Evolutionary conservation across 2,888 invertebrate species (phyloP).

Genomic region (Erebia ligea): DNA sequence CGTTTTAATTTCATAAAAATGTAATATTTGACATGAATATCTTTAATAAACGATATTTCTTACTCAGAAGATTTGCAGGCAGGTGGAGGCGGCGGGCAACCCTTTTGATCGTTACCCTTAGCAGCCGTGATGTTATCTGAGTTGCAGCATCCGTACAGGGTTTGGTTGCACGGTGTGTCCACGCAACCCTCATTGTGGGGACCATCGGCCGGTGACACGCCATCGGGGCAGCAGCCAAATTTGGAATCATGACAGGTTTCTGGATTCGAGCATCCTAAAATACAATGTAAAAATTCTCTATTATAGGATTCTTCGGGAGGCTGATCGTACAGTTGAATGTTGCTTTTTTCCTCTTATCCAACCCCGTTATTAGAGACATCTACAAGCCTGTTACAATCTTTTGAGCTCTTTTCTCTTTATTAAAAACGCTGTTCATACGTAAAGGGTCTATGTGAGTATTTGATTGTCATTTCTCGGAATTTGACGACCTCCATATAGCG

Average conservation of each 20-base stretch:
- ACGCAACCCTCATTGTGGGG: constrained; percentile 90
- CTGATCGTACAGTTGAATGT: no score
- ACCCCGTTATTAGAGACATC: no score
- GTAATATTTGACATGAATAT: no score
- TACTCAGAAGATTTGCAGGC: constrained; percentile 83
- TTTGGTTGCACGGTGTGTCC: constrained; percentile 87
- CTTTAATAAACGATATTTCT: constrained; percentile 36
- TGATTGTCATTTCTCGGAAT: no score
- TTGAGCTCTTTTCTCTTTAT: no score
- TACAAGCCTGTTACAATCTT: no score
- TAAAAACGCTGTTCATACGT: no score
- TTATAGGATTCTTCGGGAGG: background rate
- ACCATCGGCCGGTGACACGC: constrained; percentile 89
- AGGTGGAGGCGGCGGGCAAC: constrained; percentile 89
- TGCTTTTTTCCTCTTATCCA: no score
- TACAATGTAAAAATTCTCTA: no score
- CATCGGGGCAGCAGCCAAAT: constrained; percentile 92
- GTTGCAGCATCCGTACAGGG: constrained; percentile 92
- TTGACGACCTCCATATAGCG: no score
- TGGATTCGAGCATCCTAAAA: constrained; percentile 86
- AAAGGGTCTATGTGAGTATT: no score
- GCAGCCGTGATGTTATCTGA: constrained; percentile 90
- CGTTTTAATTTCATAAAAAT: no score
- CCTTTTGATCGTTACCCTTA: constrained; percentile 91
- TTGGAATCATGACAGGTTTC: constrained; percentile 90